phyloP scores from a whole-genome alignment of 1,140 invertebrate species.

The Aricia agestis region DNA sequence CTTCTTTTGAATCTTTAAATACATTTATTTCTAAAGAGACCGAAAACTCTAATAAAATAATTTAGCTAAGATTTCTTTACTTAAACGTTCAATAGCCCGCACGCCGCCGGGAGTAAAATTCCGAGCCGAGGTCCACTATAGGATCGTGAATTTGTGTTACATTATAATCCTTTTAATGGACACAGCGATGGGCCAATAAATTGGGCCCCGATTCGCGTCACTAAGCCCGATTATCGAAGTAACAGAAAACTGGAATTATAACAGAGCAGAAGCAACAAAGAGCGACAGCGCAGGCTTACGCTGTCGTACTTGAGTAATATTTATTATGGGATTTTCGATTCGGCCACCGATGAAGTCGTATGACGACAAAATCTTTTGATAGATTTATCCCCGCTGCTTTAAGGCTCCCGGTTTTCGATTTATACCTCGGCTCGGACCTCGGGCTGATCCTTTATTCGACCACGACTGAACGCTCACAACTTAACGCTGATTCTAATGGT shows the following conservation, averaged over 20 bases:
- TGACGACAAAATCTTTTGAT: slow-evolving; percentile 75
- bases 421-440: background rate
- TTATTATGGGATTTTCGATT: slow-evolving; percentile 75
- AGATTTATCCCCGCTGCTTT: slow-evolving; percentile 73
- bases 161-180: slow-evolving; percentile 24
- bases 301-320: slow-evolving; percentile 74
- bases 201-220: slow-evolving; percentile 53
- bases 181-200: slow-evolving; percentile 40
- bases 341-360: slow-evolving; percentile 75
- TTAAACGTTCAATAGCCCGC: background rate
- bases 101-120: background rate
- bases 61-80: too few relatives aligned
- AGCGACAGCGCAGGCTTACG: slow-evolving; percentile 68
- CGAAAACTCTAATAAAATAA: too few relatives aligned
- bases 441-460: background rate
- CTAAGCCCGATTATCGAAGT: slow-evolving; percentile 60
- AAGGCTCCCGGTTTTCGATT: slow-evolving; percentile 35
- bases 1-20: background rate
- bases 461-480: background rate
- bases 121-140: background rate
- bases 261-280: slow-evolving; percentile 69
- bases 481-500: background rate
- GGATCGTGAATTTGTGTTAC: slow-evolving; percentile 6
- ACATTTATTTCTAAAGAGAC: background rate
- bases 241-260: slow-evolving; percentile 68